A percentile compares a stretch with the other conserved stretches of the same genome.
phyloP scores from a whole-genome alignment of 1,140 invertebrate species.

The Musca vetustissima region DNA sequence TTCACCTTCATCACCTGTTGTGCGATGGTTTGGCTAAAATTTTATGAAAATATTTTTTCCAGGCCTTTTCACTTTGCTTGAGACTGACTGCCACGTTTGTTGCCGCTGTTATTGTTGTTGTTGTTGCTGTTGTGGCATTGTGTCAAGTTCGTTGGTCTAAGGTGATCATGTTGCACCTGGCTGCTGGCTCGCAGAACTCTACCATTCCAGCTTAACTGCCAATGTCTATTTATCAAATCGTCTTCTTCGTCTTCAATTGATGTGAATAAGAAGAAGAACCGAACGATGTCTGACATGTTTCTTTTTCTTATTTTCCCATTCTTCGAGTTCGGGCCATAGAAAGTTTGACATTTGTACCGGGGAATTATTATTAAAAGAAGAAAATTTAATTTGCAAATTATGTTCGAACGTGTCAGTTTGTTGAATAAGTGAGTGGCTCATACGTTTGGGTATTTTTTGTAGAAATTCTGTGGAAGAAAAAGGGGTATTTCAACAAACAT shows the following conservation, averaged over 20 bases:
- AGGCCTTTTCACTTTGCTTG: not conserved
- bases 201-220: not conserved
- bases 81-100: not conserved
- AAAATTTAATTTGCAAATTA: slow-evolving; percentile 19
- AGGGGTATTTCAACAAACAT: too few species aligned
- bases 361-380: not conserved
- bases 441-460: too few species aligned
- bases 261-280: not conserved
- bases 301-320: too few species aligned
- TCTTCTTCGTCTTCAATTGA: not conserved
- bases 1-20: not conserved
- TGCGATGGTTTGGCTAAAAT: too few species aligned
- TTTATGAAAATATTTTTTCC: not conserved
- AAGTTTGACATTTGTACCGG: slow-evolving; percentile 16
- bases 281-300: too few species aligned
- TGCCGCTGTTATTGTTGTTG: too few species aligned
- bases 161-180: slow-evolving; percentile 20
- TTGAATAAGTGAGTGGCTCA: too few species aligned
- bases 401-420: not conserved
- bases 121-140: not conserved
- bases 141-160: slow-evolving; percentile 14
- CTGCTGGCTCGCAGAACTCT: not conserved
- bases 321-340: not conserved
- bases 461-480: too few species aligned
- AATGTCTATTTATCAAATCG: not conserved